Percentiles rank a stretch among this genome's conserved stretches.
Evolutionary conservation across 2,113 vertebrate genomes (phyloP).

Genomic region (Sinocyclocheilus rhinocerous): DNA sequence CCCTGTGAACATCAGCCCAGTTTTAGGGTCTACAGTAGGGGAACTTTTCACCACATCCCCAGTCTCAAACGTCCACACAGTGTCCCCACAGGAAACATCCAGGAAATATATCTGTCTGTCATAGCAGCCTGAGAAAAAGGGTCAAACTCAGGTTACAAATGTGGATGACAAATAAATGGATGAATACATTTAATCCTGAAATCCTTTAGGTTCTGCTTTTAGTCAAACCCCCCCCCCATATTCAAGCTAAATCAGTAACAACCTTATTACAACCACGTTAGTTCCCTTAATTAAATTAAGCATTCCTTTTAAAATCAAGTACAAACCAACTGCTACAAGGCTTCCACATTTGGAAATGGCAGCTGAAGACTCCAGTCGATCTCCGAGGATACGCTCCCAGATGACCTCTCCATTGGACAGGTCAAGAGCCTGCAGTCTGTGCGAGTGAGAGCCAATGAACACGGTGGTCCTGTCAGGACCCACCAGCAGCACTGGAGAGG

Average conservation of each 20-base stretch:
- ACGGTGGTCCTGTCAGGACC: slow-evolving; percentile 64
- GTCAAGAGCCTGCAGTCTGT: slow-evolving; percentile 84
- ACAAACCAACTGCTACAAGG: slow-evolving; percentile 86
- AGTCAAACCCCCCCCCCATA: background rate
- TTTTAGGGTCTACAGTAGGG: slow-evolving; percentile 79
- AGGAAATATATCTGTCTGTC: slow-evolving; percentile 87
- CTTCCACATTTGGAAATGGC: slow-evolving; percentile 84
- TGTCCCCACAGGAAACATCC: slow-evolving; percentile 76
- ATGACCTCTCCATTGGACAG: slow-evolving; percentile 79
- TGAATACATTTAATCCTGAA: background rate
- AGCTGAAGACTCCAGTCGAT: slow-evolving; percentile 90
- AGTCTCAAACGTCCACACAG: slow-evolving; percentile 84
- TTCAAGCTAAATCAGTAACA: background rate
- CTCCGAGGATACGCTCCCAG: slow-evolving; percentile 89
- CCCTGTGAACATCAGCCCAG: slow-evolving; percentile 83
- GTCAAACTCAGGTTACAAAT: background rate
- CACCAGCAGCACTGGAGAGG: slow-evolving; percentile 85
- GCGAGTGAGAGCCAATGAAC: slow-evolving; percentile 92
- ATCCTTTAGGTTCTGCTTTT: background rate
- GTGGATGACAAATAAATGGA: background rate
- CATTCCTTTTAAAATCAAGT: background rate
- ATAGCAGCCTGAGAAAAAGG: slow-evolving; percentile 83
- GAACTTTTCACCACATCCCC: slow-evolving; percentile 88
- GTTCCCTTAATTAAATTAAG: background rate
- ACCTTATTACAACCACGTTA: background rate